Base-by-base conservation (phyloP, 1,140 invertebrate species). In the Euura lappo region DNA sequence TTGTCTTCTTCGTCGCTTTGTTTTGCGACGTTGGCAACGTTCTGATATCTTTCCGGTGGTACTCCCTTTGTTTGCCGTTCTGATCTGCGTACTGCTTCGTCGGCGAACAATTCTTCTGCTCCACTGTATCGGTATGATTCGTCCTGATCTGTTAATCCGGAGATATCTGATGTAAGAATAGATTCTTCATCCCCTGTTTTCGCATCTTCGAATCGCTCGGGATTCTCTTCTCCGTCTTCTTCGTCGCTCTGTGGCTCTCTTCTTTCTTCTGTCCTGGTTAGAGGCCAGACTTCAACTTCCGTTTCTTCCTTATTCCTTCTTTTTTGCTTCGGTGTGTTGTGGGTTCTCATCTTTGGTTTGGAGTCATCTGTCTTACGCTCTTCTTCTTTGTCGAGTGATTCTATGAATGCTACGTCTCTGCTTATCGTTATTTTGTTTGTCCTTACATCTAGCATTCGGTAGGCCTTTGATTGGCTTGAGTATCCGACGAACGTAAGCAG, bases 391-490 rank as follows among this genome's bases (percentile, higher is more conserved):
- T 6, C 11, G 6, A 51, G 6, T 7, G 6, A 1, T 51, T 81
- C 79, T 45, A 82, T 44, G 13, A 84, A 77, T n/a, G 72, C 70
- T 4, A 83, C 80, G 75, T 82, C 78, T 69, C 79, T 72, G 68
- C 76, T 80, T 11, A 77, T 78, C 3, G 76, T 74, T 28, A 83
- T 76, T 71, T 72, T 75, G 8, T 75, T 71, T 13, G 71, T 75
- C 10, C 72, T 69, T 45, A 72, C 68, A 46, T 81, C 70, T 46
- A 75, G 79, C 8, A 80, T 44, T 64, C 79, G 6, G 71, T 79
- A 79, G 3, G 74, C 80, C 66, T 83, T 83, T 8, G 72, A 69
- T 8, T 73, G 65, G 13, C 68, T 65, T 5, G 6, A 11, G 69
- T 79, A 77, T 28, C 75, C 76, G n/a, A 80, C 47, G 45, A 77